These are phyloP conservation scores for Pinctada fucata DNA, from an alignment of 2,888 invertebrate species.

Conservation along the genomic window DNA sequence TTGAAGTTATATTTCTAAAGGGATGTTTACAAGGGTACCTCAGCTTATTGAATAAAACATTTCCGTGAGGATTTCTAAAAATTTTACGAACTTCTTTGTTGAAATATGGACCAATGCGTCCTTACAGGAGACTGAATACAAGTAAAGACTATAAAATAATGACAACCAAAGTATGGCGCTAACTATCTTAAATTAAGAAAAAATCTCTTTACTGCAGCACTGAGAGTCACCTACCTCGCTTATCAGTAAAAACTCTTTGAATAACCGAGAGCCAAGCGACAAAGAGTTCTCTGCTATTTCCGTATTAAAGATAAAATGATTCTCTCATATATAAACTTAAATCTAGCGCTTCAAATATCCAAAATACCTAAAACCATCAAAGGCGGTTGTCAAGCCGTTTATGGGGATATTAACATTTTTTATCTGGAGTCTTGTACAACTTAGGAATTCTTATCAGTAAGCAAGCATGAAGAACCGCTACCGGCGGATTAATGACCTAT, in stretches of 20 bases:
- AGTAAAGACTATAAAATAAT: too few relatives aligned
- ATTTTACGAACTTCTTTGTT: too few relatives aligned
- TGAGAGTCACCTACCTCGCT: constrained; percentile 5
- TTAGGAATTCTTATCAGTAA: background rate
- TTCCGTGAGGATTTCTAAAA: too few relatives aligned
- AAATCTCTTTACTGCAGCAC: constrained; percentile 9
- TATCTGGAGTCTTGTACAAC: background rate
- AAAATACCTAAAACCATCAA: background rate
- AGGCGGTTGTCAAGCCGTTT: background rate
- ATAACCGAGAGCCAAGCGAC: background rate
- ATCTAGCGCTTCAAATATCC: background rate
- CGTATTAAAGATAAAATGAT: background rate
- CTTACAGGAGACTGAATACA: too few relatives aligned
- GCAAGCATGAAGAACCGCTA: background rate
- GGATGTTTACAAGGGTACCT: too few relatives aligned
- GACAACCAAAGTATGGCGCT: too few relatives aligned
- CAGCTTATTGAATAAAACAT: too few relatives aligned
- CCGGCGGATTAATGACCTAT: background rate
- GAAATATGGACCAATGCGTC: too few relatives aligned
- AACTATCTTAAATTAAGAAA: too few relatives aligned
- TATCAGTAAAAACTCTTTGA: background rate
- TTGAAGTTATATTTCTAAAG: too few relatives aligned
- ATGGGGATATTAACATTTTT: background rate
- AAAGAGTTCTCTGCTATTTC: background rate
- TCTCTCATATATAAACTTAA: background rate